Conservation (phyloP, 1,140 invertebrate genomes). For the Drosophila parabipectinata region DNA sequence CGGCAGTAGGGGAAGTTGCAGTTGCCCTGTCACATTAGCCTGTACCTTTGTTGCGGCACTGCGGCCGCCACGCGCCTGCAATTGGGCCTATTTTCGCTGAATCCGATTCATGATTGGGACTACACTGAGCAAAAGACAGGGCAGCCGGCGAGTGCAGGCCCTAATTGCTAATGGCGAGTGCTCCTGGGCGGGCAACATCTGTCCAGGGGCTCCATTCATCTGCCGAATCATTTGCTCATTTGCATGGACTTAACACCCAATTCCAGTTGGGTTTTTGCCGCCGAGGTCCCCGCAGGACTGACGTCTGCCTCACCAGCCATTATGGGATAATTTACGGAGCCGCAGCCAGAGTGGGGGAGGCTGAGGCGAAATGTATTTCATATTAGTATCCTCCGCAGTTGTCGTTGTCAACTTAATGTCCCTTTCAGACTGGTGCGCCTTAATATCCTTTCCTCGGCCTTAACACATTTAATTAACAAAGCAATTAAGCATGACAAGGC, state of each 20-base stretch:
- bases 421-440: slow-evolving; percentile 63
- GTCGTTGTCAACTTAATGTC: slow-evolving; percentile 76
- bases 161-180: slow-evolving; percentile 39
- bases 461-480: slow-evolving; percentile 82
- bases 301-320: slow-evolving; percentile 51
- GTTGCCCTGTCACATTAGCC: slow-evolving; percentile 27
- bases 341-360: not conserved
- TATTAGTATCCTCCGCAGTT: slow-evolving; percentile 61
- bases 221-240: slow-evolving; percentile 62
- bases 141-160: slow-evolving; percentile 5
- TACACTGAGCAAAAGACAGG: not conserved
- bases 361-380: slow-evolving; percentile 59
- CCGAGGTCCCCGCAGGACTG: not conserved
- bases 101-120: slow-evolving; percentile 14
- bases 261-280: slow-evolving; percentile 29
- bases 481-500: slow-evolving; percentile 79
- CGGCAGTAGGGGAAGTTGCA: slow-evolving; percentile 1
- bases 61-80: slow-evolving; percentile 23
- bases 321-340: slow-evolving; percentile 69
- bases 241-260: slow-evolving; percentile 63
- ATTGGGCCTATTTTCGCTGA: not conserved
- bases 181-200: slow-evolving; percentile 24
- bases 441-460: slow-evolving; percentile 66
- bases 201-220: slow-evolving; percentile 25
- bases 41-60: slow-evolving; percentile 48